These are phyloP conservation scores for Tridacna gigas DNA, from an alignment of 2,888 invertebrate genomes.

Conservation along the genomic window DNA sequence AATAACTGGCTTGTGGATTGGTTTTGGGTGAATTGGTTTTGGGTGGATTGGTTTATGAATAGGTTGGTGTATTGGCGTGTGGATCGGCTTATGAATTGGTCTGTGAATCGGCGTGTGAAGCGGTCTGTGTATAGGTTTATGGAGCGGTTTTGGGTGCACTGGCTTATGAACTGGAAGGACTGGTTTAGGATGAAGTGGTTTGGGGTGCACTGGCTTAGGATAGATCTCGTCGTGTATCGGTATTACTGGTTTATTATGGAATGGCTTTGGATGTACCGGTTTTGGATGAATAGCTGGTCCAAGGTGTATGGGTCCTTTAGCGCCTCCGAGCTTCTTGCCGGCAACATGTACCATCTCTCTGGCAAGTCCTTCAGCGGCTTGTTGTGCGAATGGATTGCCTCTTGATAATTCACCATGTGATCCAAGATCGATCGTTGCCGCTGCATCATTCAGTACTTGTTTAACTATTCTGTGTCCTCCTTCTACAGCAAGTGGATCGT, in stretches of 20 bases:
- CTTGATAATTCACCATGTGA: constrained; percentile 37
- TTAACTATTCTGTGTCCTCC: constrained; percentile 45
- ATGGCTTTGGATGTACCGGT: background rate
- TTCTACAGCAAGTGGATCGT: constrained; percentile 37
- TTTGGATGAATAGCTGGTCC: background rate
- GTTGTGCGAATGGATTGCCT: constrained; percentile 39
- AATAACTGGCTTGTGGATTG: background rate
- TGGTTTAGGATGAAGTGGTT: constrained; percentile 3
- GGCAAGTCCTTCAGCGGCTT: constrained; percentile 42
- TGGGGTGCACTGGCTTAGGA: background rate
- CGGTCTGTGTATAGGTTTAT: background rate
- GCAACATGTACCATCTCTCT: constrained; percentile 47
- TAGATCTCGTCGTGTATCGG: background rate
- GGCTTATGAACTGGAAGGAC: constrained; percentile 5
- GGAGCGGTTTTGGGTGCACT: background rate
- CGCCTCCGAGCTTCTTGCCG: constrained; percentile 39
- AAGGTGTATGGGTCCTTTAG: background rate
- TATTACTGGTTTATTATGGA: background rate
- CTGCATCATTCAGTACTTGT: constrained; percentile 25
- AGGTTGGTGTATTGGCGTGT: background rate
- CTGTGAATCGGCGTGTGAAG: background rate
- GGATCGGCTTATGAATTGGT: constrained; percentile 8
- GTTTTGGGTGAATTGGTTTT: constrained; percentile 7
- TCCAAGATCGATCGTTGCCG: constrained; percentile 34
- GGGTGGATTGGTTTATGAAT: constrained; percentile 9